Percentiles rank a stretch among this genome's conserved stretches.
phyloP scores from a whole-genome alignment of 2,113 vertebrate genomes.

The Entomyzon cyanotis region DNA sequence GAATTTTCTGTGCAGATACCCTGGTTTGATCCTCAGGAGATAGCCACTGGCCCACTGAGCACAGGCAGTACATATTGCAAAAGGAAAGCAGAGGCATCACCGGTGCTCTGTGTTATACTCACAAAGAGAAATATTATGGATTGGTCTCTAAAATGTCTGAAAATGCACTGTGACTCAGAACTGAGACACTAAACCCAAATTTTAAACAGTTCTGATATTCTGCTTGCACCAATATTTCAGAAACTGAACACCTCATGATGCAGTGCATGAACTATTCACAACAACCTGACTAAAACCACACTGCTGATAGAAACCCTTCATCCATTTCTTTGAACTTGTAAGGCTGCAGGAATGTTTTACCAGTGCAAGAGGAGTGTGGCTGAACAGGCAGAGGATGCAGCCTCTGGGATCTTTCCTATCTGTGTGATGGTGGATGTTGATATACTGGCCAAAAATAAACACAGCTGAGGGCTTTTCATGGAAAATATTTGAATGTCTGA shows the following conservation, averaged over 20 bases:
- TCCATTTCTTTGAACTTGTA: not conserved
- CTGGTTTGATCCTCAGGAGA: not conserved
- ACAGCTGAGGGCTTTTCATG: not conserved
- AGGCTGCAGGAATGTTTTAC: not conserved
- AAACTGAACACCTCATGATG: not conserved
- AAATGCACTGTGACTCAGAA: not conserved
- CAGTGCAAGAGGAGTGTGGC: not conserved
- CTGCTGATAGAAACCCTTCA: not conserved
- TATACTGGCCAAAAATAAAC: not conserved
- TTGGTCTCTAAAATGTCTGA: not conserved
- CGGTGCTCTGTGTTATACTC: not conserved
- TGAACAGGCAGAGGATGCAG: not conserved
- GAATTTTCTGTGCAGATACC: not conserved
- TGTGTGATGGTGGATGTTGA: not conserved
- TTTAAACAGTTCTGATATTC: not conserved
- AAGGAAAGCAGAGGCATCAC: not conserved
- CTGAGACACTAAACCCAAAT: not conserved
- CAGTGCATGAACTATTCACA: not conserved
- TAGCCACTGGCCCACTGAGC: not conserved
- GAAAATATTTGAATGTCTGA: not conserved
- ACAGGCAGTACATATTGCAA: fast-evolving
- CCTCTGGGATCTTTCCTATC: not conserved
- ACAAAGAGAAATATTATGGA: not conserved
- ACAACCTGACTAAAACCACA: not conserved
- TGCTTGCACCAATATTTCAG: not conserved